Conservation (phyloP, 1,140 invertebrate genomes). For the Diachasmimorpha longicaudata region DNA sequence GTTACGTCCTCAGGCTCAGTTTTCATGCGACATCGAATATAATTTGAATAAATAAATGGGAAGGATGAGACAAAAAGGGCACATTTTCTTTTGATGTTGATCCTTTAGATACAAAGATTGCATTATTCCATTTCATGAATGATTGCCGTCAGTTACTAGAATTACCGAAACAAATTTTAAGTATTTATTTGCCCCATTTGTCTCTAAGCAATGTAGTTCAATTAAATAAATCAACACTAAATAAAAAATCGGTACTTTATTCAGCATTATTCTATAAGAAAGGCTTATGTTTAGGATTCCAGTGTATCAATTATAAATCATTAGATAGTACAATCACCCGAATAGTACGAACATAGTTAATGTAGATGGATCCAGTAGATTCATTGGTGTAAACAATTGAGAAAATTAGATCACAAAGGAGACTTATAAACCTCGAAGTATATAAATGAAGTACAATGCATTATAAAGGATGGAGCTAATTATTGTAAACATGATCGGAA, state of each 20-base stretch:
- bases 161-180: no score
- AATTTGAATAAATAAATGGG: no score
- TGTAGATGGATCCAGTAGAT: no score
- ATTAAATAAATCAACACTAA: background rate
- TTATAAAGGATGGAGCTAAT: background rate
- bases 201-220: background rate
- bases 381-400: background rate
- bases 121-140: no score
- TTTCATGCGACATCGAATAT: no score
- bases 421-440: background rate
- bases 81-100: no score
- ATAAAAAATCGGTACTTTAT: conserved; percentile 26
- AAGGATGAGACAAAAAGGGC: no score
- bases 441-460: background rate
- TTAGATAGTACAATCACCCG: background rate
- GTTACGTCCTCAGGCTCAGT: no score
- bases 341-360: conserved; percentile 3
- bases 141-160: no score
- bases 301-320: background rate
- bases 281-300: conserved; percentile 19
- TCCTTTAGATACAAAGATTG: no score
- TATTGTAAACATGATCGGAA: background rate
- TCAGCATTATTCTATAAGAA: conserved; percentile 20
- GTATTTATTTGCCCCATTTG: no score
- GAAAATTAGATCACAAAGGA: background rate